Evolutionary conservation across 2,113 vertebrate species (phyloP), one percentile per base, ranked within the genome.

Genomic region (Dipodomys merriami): DNA sequence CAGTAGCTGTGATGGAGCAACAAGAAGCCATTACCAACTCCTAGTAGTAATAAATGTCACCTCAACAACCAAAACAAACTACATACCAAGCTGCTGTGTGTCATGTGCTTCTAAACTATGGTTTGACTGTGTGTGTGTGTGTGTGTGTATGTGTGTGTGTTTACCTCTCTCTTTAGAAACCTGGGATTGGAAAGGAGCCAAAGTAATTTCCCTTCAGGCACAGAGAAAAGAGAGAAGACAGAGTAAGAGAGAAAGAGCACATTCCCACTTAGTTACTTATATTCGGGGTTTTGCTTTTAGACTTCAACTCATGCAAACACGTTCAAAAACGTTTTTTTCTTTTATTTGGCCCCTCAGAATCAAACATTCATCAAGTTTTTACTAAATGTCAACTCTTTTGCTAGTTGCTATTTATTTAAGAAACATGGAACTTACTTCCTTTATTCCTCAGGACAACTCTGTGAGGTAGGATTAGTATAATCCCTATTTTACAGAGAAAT

Each of bases 51-150:
- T 53, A 71, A 93, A 49, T 44, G 49, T 93, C 78, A 86, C 68
- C 49, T 83, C 73, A 84, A 81, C 73, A 90, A 95, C 83, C 68
- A 83, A 86, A 79, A 91, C 86, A 53, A 80, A 91, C 72, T 90
- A 65, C 53, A 83, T 16, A 60, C 9, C 65, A 67, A 65, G 83
- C 9, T 77, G n/a, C 20, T 39, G 3, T 20, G 57, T 60, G 25
- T 77, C 67, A 23, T 53, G 20, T 10, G 65, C 64, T 86, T 87
- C 72, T 86, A 67, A 67, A 74, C 49, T 33, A 60, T 1, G 13
- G 39, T 9, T 71, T 39, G 4, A 25, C 16, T 53, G 8, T 53
- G 1, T 44, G 49, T 49, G 49, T 49, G 49, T 53, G 10, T 53
- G 49, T 53, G 49, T 53, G 49, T 53, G 49, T 53, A 9, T 53